Conservation (phyloP, 2,113 vertebrate species). For the Morone saxatilis region DNA sequence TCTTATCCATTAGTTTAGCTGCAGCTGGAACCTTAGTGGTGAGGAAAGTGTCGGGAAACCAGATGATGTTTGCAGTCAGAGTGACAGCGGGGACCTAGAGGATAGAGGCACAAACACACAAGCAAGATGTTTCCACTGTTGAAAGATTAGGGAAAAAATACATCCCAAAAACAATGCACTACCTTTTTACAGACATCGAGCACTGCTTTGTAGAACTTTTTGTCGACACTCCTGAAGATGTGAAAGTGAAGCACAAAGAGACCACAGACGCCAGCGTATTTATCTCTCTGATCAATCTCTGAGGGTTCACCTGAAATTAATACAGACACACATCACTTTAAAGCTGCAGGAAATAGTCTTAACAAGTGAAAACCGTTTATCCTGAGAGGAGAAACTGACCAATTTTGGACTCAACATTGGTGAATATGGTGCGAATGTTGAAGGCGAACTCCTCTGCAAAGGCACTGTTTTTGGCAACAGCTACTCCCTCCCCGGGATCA, state of each 20-base stretch:
- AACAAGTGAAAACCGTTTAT: background rate
- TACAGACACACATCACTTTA: conserved; percentile 4
- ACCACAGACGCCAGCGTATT: conserved; percentile 92
- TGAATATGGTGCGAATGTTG: conserved; percentile 93
- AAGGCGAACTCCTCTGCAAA: conserved; percentile 97
- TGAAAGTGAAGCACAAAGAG: conserved; percentile 97
- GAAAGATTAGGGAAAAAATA: background rate
- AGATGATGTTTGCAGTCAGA: conserved; percentile 96
- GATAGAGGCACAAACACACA: background rate
- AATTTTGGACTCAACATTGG: conserved; percentile 93
- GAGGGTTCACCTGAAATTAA: conserved; percentile 91
- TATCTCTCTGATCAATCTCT: conserved; percentile 98
- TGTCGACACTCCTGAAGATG: conserved; percentile 95
- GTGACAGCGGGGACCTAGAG: conserved; percentile 95
- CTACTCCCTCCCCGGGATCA: conserved; percentile 89
- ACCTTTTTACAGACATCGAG: conserved; percentile 98
- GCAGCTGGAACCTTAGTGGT: conserved; percentile 91
- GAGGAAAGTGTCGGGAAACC: conserved; percentile 96
- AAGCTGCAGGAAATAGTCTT: background rate
- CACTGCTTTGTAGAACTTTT: conserved; percentile 95
- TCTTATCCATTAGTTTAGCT: conserved; percentile 95
- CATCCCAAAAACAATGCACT: background rate
- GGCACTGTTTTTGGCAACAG: conserved; percentile 93
- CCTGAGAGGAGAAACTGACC: conserved; percentile 80
- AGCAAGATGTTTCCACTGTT: background rate